Percentiles rank a stretch among this genome's conserved stretches.
phyloP scores from a whole-genome alignment of 2,113 vertebrate genomes.

The Dromiciops gliroides region DNA sequence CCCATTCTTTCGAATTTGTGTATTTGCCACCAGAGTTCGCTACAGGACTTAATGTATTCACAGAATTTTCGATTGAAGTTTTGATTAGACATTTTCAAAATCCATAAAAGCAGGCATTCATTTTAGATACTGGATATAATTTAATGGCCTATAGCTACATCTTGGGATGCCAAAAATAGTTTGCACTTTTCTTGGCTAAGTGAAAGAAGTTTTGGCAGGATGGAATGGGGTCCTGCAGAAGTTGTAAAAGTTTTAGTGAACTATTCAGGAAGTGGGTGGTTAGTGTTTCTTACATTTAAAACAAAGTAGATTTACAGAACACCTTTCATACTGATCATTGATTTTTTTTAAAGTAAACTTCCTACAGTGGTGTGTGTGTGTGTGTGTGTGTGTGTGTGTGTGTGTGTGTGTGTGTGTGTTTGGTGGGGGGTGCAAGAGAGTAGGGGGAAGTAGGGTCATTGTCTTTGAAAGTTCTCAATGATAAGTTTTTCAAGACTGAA shows the following conservation, averaged over 20 bases:
- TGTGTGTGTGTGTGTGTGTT: too few species aligned
- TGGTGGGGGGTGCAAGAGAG: background rate
- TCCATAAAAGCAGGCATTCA: slow-evolving; percentile 52
- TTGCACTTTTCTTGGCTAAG: slow-evolving; percentile 51
- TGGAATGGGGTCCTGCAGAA: slow-evolving; percentile 61
- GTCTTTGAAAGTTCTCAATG: background rate
- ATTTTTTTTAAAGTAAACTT: background rate
- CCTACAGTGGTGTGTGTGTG: background rate
- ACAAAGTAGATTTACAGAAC: slow-evolving; percentile 68
- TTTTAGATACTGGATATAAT: slow-evolving; percentile 66
- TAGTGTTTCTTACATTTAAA: slow-evolving; percentile 75
- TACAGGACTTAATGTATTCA: slow-evolving; percentile 62
- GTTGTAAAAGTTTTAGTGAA: slow-evolving; percentile 77
- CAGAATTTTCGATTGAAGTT: slow-evolving; percentile 46
- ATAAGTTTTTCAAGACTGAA: background rate
- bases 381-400: too few species aligned
- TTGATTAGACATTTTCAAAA: slow-evolving; percentile 63
- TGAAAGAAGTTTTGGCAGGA: slow-evolving; percentile 67
- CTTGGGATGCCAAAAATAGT: slow-evolving; percentile 63
- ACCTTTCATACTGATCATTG: slow-evolving; percentile 59
- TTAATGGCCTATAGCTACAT: slow-evolving; percentile 54
- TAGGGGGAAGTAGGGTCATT: background rate
- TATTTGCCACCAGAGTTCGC: slow-evolving; percentile 49
- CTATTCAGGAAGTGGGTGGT: slow-evolving; percentile 79
- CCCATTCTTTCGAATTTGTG: too few species aligned